phyloP scores from a whole-genome alignment of 2,797 vertebrate genomes.

The Crenichthys baileyi region DNA sequence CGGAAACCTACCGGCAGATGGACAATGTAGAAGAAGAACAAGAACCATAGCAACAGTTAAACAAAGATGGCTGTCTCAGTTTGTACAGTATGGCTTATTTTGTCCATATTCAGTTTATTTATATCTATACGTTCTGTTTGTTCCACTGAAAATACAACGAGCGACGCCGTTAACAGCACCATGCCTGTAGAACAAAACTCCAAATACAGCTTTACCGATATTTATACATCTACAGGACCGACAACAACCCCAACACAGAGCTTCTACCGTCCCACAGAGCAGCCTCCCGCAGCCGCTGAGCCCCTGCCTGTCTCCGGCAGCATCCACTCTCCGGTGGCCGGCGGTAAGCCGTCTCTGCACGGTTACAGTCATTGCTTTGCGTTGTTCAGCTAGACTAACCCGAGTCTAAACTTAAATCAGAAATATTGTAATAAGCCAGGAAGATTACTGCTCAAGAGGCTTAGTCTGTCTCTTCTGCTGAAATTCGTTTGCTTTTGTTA shows the following conservation, averaged over 20 bases:
- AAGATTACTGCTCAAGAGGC: no score
- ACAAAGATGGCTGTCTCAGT: constrained; percentile 52
- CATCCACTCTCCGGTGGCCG: constrained; percentile 28
- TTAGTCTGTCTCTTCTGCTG: no score
- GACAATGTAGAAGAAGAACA: constrained; percentile 23
- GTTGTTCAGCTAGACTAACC: rapidly evolving
- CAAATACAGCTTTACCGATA: not conserved
- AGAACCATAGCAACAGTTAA: constrained; percentile 56
- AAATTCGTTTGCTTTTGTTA: no score
- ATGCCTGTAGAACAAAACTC: not conserved
- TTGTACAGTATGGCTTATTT: rapidly evolving
- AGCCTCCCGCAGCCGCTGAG: rapidly evolving
- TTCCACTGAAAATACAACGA: constrained; percentile 3
- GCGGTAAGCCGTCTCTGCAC: constrained; percentile 37
- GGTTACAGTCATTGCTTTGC: not conserved
- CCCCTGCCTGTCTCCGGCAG: constrained; percentile 54
- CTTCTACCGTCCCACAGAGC: not conserved
- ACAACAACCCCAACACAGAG: not conserved
- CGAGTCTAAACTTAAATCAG: no score
- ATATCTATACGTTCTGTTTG: not conserved
- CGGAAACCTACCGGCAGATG: not conserved
- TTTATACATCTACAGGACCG: not conserved
- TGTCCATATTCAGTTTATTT: not conserved
- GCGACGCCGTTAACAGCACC: not conserved
- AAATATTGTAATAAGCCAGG: no score